Conservation (phyloP, 23 tunicate genomes). For the Ascidia mentula region DNA sequence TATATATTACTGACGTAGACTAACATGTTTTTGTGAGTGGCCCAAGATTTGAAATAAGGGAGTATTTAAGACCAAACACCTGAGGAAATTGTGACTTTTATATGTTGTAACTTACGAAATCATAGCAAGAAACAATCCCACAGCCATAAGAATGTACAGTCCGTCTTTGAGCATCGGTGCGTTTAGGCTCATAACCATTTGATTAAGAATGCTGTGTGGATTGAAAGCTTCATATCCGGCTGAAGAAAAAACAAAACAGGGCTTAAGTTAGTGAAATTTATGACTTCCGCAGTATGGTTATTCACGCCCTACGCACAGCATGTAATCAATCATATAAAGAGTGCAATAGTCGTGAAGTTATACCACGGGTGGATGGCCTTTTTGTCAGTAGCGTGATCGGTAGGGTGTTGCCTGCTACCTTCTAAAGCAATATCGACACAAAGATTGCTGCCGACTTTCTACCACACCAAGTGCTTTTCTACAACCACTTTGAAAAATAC, state of each 20-base stretch:
- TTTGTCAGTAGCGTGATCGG: background rate
- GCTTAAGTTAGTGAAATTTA: background rate
- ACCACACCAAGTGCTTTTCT: no score
- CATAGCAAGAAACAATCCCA: slow-evolving; percentile 35
- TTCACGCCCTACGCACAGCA: background rate
- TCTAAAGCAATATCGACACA: no score
- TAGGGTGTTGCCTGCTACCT: no score
- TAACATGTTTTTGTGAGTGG: no score
- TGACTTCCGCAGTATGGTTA: background rate
- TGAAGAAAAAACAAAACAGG: background rate
- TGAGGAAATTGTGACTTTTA: no score
- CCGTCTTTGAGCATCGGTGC: slow-evolving; percentile 24
- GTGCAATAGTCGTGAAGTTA: background rate
- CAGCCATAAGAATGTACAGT: slow-evolving; percentile 52
- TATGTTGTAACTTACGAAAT: slow-evolving; percentile 36
- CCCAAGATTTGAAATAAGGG: no score
- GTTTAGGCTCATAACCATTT: background rate
- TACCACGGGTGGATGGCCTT: background rate
- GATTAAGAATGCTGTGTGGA: slow-evolving; percentile 13
- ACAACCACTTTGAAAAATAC: no score
- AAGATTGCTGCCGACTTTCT: no score
- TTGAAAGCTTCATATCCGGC: slow-evolving; percentile 17
- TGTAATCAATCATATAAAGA: background rate
- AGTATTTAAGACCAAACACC: no score
- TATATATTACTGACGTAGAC: no score